These are phyloP conservation scores for Syncerus caffer DNA, from an alignment of 2,797 vertebrate species.

Conservation along the genomic window DNA sequence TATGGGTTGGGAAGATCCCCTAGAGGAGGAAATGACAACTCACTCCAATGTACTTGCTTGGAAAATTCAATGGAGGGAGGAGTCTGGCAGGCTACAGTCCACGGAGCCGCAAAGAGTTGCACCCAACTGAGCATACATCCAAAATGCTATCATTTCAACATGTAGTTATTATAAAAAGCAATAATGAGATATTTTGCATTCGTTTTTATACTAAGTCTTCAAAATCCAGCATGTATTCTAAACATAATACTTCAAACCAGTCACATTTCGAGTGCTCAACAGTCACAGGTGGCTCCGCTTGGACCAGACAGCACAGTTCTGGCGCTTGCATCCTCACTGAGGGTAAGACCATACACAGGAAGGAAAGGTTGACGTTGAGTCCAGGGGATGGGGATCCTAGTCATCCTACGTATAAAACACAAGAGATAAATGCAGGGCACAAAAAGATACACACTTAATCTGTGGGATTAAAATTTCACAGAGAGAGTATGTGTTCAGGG, in stretches of 20 bases:
- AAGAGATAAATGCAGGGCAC: background rate
- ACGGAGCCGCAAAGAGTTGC: background rate
- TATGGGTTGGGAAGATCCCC: background rate
- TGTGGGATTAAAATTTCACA: background rate
- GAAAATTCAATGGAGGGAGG: background rate
- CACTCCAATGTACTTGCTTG: background rate
- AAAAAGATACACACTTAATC: background rate
- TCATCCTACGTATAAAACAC: background rate
- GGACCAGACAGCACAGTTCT: background rate
- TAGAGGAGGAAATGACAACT: background rate
- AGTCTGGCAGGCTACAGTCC: background rate
- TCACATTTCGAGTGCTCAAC: background rate
- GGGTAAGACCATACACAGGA: fast-evolving
- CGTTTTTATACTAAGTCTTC: background rate
- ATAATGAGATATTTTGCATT: background rate
- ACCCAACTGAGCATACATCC: background rate
- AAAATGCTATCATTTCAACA: background rate
- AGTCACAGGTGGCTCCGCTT: background rate
- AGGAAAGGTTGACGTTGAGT: background rate
- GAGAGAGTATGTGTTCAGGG: background rate
- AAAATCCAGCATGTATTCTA: background rate
- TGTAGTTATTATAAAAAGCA: background rate
- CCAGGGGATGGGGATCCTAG: background rate
- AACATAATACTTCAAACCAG: background rate
- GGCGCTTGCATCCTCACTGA: fast-evolving